phyloP scores from a whole-genome alignment of 2,888 invertebrate genomes.

The Caenorhabditis becei region DNA sequence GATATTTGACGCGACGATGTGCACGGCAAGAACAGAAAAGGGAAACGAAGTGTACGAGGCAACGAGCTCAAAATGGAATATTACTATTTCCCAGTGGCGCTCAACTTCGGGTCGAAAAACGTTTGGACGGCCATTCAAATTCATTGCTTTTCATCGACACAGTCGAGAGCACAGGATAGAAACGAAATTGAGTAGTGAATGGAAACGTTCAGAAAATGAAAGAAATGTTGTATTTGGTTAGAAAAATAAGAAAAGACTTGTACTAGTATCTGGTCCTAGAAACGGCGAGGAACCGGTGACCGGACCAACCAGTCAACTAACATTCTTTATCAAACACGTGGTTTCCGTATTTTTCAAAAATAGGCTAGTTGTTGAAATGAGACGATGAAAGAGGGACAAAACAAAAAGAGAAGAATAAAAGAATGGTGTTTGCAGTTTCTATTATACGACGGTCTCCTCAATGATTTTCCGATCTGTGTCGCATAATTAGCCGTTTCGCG shows the following conservation, averaged over 20 bases:
- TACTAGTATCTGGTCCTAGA: too few species aligned
- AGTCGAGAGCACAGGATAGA: neutral
- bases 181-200: neutral
- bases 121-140: conserved; percentile 25
- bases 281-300: too few species aligned
- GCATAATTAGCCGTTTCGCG: conserved; percentile 61
- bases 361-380: neutral
- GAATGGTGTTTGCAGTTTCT: conserved; percentile 56
- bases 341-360: neutral
- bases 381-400: conserved; percentile 32
- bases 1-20: conserved; percentile 27
- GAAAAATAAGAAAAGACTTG: too few species aligned
- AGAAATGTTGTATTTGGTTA: neutral
- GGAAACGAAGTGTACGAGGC: conserved; percentile 1
- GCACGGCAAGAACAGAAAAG: neutral
- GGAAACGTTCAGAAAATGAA: conserved; percentile 1
- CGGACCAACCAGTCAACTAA: neutral
- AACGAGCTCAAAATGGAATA: conserved; percentile 27
- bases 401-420: conserved; percentile 28
- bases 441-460: conserved; percentile 51
- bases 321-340: neutral
- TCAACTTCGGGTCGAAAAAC: neutral
- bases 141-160: conserved; percentile 15
- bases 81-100: conserved; percentile 18
- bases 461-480: conserved; percentile 61